Percentiles rank a stretch among this genome's conserved stretches.
Evolutionary conservation across 2,888 invertebrate genomes (phyloP).

Genomic region (Dicycla oo): DNA sequence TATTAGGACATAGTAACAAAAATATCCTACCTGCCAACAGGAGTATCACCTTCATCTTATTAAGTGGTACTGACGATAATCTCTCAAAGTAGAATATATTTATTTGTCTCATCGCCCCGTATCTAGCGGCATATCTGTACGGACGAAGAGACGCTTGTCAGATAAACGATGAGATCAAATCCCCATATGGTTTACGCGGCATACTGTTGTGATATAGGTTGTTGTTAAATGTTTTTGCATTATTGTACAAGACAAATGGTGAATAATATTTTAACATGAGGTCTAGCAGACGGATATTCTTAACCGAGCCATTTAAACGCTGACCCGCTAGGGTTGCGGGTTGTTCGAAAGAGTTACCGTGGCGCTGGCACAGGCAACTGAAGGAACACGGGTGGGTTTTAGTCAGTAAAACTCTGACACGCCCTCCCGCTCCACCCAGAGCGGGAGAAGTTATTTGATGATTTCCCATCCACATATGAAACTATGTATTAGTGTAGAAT

Average conservation of each 20-base stretch:
- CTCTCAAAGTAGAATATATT: slow-evolving; percentile 64
- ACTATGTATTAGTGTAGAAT: no score
- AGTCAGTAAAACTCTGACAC: no score
- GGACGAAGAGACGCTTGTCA: slow-evolving; percentile 29
- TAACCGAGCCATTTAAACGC: no score
- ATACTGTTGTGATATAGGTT: slow-evolving; percentile 1
- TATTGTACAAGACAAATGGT: not conserved
- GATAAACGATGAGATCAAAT: slow-evolving; percentile 55
- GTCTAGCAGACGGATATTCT: no score
- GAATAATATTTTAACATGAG: no score
- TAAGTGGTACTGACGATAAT: slow-evolving; percentile 54
- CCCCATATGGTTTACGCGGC: slow-evolving; percentile 10
- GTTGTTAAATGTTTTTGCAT: not conserved
- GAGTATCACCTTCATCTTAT: slow-evolving; percentile 80
- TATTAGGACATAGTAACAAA: slow-evolving; percentile 13
- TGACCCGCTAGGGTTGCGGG: no score
- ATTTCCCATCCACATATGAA: no score
- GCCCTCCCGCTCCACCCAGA: no score
- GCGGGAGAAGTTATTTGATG: no score
- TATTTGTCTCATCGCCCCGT: slow-evolving; percentile 49
- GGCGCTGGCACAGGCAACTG: no score
- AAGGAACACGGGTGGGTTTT: no score
- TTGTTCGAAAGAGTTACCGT: no score
- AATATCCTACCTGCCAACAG: slow-evolving; percentile 77
- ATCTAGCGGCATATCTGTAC: slow-evolving; percentile 29